phyloP scores from a whole-genome alignment of 2,888 invertebrate species.

The Meiosimyza platycephala region DNA sequence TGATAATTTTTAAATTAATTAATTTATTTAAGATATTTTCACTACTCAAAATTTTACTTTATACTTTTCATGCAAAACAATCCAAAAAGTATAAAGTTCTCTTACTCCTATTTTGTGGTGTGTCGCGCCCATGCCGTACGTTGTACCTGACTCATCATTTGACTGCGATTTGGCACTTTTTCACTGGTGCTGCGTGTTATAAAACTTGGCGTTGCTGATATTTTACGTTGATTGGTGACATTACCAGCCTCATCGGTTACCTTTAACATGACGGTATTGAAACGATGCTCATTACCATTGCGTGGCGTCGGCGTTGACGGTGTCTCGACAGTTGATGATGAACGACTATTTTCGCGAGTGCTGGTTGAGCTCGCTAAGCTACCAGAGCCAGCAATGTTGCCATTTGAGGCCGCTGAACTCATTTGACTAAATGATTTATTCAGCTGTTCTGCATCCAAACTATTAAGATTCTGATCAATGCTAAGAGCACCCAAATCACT shows the following conservation, averaged over 20 bases:
- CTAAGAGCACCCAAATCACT: slow-evolving; percentile 60
- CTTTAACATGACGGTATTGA: slow-evolving; percentile 70
- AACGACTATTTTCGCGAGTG: slow-evolving; percentile 56
- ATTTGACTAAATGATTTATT: slow-evolving; percentile 72
- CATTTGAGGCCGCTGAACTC: slow-evolving; percentile 59
- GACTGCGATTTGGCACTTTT: slow-evolving; percentile 86
- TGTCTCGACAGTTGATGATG: slow-evolving; percentile 59
- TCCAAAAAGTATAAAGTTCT: slow-evolving; percentile 17
- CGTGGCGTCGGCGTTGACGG: slow-evolving; percentile 53
- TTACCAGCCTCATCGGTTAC: slow-evolving; percentile 70
- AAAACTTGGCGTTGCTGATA: slow-evolving; percentile 72
- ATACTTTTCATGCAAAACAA: neutral
- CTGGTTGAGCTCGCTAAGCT: slow-evolving; percentile 49
- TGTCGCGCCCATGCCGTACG: slow-evolving; percentile 88
- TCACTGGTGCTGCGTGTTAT: slow-evolving; percentile 86
- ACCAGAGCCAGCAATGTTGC: slow-evolving; percentile 64
- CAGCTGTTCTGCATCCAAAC: slow-evolving; percentile 71
- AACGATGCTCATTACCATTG: slow-evolving; percentile 56
- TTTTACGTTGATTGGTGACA: slow-evolving; percentile 66
- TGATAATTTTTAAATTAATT: no score
- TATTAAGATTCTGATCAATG: slow-evolving; percentile 67
- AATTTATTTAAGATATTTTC: no score
- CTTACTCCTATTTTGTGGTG: slow-evolving; percentile 78
- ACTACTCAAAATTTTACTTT: neutral
- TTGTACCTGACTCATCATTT: slow-evolving; percentile 85